A percentile compares a stretch with the other conserved stretches of the same genome.
phyloP scores from a whole-genome alignment of 2,113 vertebrate species.

The Oryzias melastigma region DNA sequence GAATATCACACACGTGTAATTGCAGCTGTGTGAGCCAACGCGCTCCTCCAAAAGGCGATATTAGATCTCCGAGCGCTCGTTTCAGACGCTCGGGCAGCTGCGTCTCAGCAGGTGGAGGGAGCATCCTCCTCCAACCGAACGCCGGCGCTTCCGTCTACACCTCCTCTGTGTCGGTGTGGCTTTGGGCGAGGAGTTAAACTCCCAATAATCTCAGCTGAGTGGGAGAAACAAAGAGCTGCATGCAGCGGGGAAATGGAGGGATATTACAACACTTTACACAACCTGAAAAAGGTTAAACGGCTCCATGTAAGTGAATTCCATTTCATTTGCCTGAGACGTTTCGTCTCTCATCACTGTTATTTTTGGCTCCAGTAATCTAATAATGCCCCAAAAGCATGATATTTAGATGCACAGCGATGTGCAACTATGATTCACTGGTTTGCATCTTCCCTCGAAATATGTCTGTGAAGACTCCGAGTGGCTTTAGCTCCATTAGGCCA shows the following conservation, averaged over 20 bases:
- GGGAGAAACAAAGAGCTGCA: no score
- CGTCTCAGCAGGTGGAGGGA: not conserved
- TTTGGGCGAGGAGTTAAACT: no score
- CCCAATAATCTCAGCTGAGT: no score
- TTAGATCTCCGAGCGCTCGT: conserved; percentile 6
- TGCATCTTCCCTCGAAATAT: not conserved
- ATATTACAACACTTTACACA: no score
- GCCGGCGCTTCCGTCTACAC: not conserved
- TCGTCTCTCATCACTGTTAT: not conserved
- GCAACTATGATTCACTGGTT: conserved; percentile 11
- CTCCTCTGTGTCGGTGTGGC: no score
- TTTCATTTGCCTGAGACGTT: no score
- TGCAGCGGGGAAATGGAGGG: no score
- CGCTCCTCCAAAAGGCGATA: conserved; percentile 7
- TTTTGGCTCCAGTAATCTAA: not conserved
- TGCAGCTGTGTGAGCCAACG: not conserved
- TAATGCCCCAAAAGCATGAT: conserved; percentile 1
- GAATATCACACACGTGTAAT: conserved; percentile 45
- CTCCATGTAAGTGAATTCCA: no score
- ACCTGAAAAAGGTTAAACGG: no score
- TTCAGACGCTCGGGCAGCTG: not conserved
- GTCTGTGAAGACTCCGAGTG: conserved; percentile 45
- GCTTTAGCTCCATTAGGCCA: conserved; percentile 9
- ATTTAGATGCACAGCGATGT: conserved; percentile 8
- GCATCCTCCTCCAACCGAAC: not conserved